A percentile compares a stretch with the other conserved stretches of the same genome.
phyloP scores from a whole-genome alignment of 2,113 vertebrate genomes.

The Centropus unirufus region DNA sequence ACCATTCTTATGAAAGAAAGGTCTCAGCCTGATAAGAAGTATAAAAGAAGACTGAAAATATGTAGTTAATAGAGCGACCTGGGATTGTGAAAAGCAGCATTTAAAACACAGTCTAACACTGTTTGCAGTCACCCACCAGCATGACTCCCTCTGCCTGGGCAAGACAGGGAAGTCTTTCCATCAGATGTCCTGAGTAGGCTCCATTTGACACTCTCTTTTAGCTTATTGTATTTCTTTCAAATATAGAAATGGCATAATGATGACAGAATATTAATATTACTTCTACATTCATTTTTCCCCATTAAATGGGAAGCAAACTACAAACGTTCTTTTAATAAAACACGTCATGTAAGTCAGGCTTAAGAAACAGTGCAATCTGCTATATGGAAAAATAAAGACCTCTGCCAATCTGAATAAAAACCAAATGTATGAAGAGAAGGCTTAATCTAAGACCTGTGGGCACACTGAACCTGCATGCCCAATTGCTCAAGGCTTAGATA shows the following conservation, averaged over 20 bases:
- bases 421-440: neutral
- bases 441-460: neutral
- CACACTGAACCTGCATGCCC: neutral
- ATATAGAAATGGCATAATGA: neutral
- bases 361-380: neutral
- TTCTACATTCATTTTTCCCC: neutral
- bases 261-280: neutral
- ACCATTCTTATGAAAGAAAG: neutral
- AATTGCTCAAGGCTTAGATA: neutral
- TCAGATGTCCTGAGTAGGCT: neutral
- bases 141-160: neutral
- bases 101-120: neutral
- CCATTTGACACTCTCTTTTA: neutral
- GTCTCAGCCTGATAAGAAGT: neutral
- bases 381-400: neutral
- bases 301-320: neutral
- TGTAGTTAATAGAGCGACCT: neutral
- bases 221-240: neutral
- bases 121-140: neutral
- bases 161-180: neutral
- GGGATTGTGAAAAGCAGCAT: neutral
- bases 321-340: neutral
- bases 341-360: slow-evolving; percentile 20
- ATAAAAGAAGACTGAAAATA: neutral
- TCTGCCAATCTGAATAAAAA: neutral